These are phyloP conservation scores for Macrobrachium rosenbergii DNA, from an alignment of 1,140 invertebrate genomes.

Conservation along the genomic window DNA sequence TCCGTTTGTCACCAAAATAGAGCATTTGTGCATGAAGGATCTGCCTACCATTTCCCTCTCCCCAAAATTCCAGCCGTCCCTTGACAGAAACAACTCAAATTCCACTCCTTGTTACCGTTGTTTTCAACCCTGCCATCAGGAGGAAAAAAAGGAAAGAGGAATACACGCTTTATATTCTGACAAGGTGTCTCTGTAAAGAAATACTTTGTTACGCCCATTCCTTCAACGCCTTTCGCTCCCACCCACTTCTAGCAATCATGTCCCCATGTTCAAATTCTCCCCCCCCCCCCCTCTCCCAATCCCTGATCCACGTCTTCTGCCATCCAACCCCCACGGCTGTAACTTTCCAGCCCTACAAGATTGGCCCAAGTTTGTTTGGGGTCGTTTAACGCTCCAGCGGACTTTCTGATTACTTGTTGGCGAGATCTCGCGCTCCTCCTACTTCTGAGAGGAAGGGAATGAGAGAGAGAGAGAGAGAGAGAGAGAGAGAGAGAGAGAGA, in stretches of 20 bases:
- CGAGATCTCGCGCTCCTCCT: background rate
- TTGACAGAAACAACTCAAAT: no score
- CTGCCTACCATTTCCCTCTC: no score
- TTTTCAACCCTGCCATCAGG: no score
- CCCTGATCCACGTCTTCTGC: background rate
- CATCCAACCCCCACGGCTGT: background rate
- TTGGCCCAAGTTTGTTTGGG: slow-evolving; percentile 48
- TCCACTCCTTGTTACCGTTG: no score
- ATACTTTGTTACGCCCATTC: background rate
- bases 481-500: no score
- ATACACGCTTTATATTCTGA: no score
- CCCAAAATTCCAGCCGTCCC: no score
- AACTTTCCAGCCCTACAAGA: slow-evolving; percentile 18
- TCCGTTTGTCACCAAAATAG: no score
- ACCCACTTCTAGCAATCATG: background rate
- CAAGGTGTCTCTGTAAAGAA: no score
- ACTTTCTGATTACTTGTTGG: slow-evolving; percentile 54
- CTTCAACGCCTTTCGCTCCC: background rate
- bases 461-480: slow-evolving; percentile 3
- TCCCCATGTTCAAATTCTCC: background rate
- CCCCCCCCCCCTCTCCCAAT: background rate
- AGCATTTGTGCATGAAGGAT: no score
- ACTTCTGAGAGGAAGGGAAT: background rate
- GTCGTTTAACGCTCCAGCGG: slow-evolving; percentile 44
- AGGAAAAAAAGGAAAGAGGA: no score